These are phyloP conservation scores for Echinops telfairi DNA, from an alignment of 2,113 vertebrate genomes.

Conservation along the genomic window DNA sequence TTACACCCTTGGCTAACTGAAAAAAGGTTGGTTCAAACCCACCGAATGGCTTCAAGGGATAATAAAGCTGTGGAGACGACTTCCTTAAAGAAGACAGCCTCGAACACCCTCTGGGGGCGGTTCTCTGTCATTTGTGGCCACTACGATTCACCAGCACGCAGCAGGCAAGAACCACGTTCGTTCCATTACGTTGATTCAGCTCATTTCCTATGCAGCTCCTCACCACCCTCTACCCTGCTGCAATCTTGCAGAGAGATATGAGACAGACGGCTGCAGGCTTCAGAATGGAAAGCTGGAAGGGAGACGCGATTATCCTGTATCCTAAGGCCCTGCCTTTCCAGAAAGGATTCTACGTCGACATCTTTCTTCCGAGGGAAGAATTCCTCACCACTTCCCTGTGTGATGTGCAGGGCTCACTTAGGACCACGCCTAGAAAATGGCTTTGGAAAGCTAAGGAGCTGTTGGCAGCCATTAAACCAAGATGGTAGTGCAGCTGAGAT, in stretches of 20 bases:
- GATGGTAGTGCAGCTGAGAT: not conserved
- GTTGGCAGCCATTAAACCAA: not conserved
- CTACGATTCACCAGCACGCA: not conserved
- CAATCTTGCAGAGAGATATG: not conserved
- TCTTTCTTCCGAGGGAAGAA: not conserved
- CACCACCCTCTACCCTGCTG: not conserved
- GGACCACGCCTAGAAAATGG: not conserved
- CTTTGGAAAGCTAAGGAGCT: not conserved
- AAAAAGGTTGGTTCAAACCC: not conserved
- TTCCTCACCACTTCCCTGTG: not conserved
- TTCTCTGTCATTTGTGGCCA: not conserved
- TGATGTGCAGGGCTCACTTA: not conserved
- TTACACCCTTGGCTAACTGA: not conserved
- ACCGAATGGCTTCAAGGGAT: not conserved
- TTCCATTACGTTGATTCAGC: not conserved
- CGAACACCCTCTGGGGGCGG: not conserved
- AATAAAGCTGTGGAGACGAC: not conserved
- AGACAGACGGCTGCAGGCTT: not conserved
- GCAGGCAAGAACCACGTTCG: not conserved
- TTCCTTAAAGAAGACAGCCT: not conserved
- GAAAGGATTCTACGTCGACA: too few relatives aligned
- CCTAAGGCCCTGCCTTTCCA: not conserved
- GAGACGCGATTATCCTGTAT: too few relatives aligned
- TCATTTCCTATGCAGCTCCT: not conserved
- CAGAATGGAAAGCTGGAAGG: not conserved